A percentile compares a stretch with the other conserved stretches of the same genome.
Conservation (phyloP, 2,113 vertebrate genomes). For the Origma solitaria region DNA sequence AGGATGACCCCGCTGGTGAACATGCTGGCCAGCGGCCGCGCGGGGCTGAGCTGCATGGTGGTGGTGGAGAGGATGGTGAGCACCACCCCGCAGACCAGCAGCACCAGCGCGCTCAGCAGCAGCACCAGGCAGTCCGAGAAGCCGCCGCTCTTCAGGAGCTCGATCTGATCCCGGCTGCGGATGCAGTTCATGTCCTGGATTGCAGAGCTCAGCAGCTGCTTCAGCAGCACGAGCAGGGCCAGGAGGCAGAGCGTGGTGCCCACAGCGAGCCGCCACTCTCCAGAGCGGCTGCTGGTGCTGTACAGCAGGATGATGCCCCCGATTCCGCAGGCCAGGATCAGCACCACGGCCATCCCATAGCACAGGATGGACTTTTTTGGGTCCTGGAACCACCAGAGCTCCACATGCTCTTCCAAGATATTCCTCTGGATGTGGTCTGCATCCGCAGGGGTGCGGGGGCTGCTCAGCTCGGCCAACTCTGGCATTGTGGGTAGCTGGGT, state of each 20-base stretch:
- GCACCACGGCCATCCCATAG: constrained; percentile 82
- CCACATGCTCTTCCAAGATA: constrained; percentile 92
- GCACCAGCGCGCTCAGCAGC: constrained; percentile 80
- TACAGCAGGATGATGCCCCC: constrained; percentile 90
- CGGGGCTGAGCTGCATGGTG: constrained; percentile 74
- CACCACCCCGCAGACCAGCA: constrained; percentile 84
- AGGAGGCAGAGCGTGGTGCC: constrained; percentile 91
- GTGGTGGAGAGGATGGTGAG: constrained; percentile 83
- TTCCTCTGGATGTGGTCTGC: constrained; percentile 78
- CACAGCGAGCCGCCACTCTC: constrained; percentile 89
- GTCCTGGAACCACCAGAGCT: constrained; percentile 97
- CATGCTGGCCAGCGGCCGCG: constrained; percentile 82
- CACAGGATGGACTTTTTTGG: constrained; percentile 88
- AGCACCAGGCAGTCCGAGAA: constrained; percentile 86
- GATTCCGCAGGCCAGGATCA: constrained; percentile 87
- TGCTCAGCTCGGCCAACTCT: constrained; percentile 76
- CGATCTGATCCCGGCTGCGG: constrained; percentile 83
- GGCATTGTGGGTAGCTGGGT: constrained; percentile 67
- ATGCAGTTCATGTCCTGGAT: constrained; percentile 99
- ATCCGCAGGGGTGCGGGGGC: constrained; percentile 54
- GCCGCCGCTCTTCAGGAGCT: constrained; percentile 90
- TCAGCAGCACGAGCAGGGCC: constrained; percentile 88
- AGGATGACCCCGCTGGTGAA: constrained; percentile 87
- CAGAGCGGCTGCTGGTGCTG: constrained; percentile 91
- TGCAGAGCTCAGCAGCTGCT: constrained; percentile 94